Conservation (phyloP, 1,140 invertebrate species). For the Adoxophyes honmai region DNA sequence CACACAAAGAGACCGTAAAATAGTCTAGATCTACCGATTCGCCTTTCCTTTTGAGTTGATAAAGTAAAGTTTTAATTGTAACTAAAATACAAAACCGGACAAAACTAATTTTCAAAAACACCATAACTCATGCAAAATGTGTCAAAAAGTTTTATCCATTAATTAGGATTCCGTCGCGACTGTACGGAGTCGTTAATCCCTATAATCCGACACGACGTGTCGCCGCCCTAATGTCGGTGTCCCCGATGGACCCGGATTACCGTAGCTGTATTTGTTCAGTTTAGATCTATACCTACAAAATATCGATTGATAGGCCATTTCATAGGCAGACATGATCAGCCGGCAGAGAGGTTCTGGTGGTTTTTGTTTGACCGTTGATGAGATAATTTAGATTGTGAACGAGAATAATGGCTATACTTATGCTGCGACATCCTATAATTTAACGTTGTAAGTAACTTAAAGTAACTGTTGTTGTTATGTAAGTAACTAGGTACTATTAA, state of each 20-base stretch:
- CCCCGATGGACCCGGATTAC: background rate
- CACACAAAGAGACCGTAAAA: too few species aligned
- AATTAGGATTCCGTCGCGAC: background rate
- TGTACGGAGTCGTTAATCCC: background rate
- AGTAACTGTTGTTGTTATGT: too few species aligned
- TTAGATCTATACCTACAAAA: background rate
- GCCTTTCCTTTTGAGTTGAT: too few species aligned
- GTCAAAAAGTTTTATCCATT: conserved; percentile 7
- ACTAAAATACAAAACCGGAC: too few species aligned
- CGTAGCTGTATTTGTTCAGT: background rate
- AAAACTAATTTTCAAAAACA: background rate
- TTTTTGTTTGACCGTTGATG: background rate
- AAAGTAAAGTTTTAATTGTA: too few species aligned
- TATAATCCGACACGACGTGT: background rate
- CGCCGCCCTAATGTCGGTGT: conserved; percentile 3
- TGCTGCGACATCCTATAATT: too few species aligned
- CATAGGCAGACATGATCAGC: background rate
- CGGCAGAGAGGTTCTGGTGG: background rate
- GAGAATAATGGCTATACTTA: too few species aligned
- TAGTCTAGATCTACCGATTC: too few species aligned
- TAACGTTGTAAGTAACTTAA: too few species aligned
- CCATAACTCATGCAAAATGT: background rate
- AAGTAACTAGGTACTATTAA: too few species aligned
- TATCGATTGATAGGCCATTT: background rate
- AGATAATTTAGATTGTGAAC: too few species aligned